Evolutionary conservation across 2,797 vertebrate species (phyloP).

Genomic region (Pterois miles): DNA sequence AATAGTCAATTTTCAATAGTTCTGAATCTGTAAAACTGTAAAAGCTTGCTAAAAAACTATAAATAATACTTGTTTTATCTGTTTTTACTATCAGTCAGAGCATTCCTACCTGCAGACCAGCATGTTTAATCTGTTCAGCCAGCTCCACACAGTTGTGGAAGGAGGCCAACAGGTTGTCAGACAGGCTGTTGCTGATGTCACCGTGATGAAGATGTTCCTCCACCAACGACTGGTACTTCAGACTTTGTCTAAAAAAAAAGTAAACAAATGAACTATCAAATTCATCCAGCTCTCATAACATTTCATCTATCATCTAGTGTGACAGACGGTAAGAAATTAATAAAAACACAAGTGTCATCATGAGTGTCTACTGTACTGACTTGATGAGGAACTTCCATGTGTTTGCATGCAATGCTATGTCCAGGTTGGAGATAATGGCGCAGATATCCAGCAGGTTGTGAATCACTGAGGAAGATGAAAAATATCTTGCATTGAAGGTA

Average conservation of each 20-base stretch:
- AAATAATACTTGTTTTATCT: background rate
- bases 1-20: background rate
- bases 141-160: constrained; percentile 89
- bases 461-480: constrained; percentile 84
- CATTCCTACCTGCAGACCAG: constrained; percentile 82
- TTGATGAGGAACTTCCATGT: constrained; percentile 98
- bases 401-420: constrained; percentile 95
- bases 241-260: constrained; percentile 85
- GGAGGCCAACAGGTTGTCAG: constrained; percentile 87
- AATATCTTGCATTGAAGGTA: background rate
- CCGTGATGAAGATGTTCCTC: constrained; percentile 88
- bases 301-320: background rate
- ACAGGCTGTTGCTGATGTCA: constrained; percentile 86
- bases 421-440: constrained; percentile 91
- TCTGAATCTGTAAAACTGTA: background rate
- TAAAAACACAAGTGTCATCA: background rate
- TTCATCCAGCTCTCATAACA: background rate
- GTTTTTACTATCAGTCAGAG: background rate
- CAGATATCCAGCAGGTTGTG: constrained; percentile 94
- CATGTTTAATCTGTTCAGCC: constrained; percentile 86
- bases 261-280: background rate
- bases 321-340: background rate
- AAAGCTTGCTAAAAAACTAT: background rate
- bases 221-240: constrained; percentile 90
- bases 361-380: constrained; percentile 79